Evolutionary conservation across 2,797 vertebrate species (phyloP).

Genomic region (Enteromius thamalakanensis): DNA sequence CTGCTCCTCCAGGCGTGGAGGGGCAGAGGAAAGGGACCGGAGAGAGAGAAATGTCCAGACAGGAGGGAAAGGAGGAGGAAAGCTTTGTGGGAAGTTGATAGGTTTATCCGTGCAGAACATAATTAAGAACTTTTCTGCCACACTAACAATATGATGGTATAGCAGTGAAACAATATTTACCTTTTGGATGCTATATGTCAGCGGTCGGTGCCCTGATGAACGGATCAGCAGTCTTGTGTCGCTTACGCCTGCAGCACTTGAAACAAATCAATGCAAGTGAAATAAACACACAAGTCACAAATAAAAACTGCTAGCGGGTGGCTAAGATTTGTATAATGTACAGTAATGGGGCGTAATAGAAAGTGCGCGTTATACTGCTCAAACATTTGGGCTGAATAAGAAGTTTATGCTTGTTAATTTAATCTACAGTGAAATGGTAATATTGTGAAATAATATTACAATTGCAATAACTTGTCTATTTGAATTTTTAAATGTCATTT

Average conservation of each 20-base stretch:
- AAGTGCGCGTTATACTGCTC: not conserved
- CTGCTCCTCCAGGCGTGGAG: constrained; percentile 74
- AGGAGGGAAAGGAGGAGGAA: constrained; percentile 20
- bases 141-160: constrained; percentile 36
- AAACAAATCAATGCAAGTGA: constrained; percentile 2
- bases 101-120: constrained; percentile 49
- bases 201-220: constrained; percentile 11
- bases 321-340: constrained; percentile 21
- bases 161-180: constrained; percentile 62
- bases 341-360: constrained; percentile 4
- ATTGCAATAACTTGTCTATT: not conserved
- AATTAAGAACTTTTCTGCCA: constrained; percentile 59
- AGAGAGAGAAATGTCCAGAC: constrained; percentile 23
- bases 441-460: not conserved
- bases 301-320: constrained; percentile 36
- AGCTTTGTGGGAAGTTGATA: constrained; percentile 46
- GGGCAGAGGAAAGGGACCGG: constrained; percentile 54
- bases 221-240: constrained; percentile 24
- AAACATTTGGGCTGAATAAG: not conserved
- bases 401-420: not conserved
- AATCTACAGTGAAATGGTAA: not conserved
- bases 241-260: constrained; percentile 16
- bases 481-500: not conserved
- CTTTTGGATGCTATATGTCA: constrained; percentile 43
- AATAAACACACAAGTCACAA: constrained; percentile 26